Percentiles rank a stretch among this genome's conserved stretches.
Conservation (phyloP, 2,113 vertebrate genomes). For the Colius striatus region DNA sequence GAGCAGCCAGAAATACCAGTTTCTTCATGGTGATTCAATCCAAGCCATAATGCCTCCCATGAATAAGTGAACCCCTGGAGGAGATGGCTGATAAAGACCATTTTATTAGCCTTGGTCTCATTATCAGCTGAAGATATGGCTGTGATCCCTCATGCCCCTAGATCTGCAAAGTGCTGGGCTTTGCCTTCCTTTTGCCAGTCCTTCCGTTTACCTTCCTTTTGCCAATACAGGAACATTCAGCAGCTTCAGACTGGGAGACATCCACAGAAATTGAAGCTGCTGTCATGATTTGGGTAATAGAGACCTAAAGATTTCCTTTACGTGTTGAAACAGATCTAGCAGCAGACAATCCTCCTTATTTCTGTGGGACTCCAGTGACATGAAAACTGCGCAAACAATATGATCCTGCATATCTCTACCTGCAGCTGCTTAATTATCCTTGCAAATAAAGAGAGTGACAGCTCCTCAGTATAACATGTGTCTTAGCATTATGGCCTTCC, state of each 20-base stretch:
- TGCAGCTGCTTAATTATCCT: background rate
- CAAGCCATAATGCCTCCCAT: background rate
- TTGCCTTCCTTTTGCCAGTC: no score
- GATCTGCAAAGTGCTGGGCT: background rate
- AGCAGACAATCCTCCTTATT: background rate
- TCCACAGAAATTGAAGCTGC: background rate
- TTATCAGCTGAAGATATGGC: background rate
- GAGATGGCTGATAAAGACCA: fast-evolving
- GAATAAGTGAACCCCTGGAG: background rate
- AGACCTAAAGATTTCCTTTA: background rate
- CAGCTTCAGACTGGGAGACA: background rate
- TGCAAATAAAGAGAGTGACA: background rate
- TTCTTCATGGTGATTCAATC: background rate
- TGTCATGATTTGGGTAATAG: background rate
- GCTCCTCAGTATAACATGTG: background rate
- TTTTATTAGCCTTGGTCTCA: background rate
- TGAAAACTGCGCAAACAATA: background rate
- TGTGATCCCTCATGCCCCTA: background rate
- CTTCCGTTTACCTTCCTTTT: background rate
- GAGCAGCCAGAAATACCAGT: background rate
- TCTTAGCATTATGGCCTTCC: background rate
- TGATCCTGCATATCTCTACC: background rate
- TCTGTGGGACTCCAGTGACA: background rate
- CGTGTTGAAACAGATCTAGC: background rate
- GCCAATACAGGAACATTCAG: background rate